A percentile compares a stretch with the other conserved stretches of the same genome.
phyloP scores from a whole-genome alignment of 2,888 invertebrate genomes.

The Choristoneura rosaceana region DNA sequence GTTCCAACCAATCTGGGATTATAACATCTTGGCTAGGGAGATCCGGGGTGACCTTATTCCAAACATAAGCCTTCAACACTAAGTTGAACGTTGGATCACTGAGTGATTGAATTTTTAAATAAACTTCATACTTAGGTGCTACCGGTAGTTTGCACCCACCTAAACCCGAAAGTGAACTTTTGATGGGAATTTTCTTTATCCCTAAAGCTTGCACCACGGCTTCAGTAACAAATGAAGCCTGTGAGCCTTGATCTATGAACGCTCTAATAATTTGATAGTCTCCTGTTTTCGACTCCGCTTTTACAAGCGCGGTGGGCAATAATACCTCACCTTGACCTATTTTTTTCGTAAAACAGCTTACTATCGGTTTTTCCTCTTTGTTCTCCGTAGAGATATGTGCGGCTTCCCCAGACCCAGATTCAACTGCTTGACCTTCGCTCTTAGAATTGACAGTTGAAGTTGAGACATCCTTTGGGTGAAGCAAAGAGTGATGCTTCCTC shows the following conservation, averaged over 20 bases:
- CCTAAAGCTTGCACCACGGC: constrained; percentile 45
- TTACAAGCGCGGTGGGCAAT: background rate
- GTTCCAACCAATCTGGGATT: background rate
- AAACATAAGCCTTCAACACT: constrained; percentile 9
- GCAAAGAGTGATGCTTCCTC: constrained; percentile 19
- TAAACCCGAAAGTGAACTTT: constrained; percentile 42
- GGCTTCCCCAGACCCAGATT: background rate
- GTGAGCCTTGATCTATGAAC: constrained; percentile 50
- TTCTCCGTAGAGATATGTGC: too few species aligned
- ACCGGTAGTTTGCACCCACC: too few species aligned
- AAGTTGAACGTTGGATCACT: constrained; percentile 3
- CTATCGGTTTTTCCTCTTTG: background rate
- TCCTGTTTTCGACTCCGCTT: constrained; percentile 6
- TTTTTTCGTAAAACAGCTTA: constrained; percentile 7
- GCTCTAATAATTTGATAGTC: constrained; percentile 41
- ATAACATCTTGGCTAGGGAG: background rate
- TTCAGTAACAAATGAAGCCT: constrained; percentile 51
- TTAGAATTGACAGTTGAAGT: background rate
- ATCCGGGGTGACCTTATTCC: constrained; percentile 3
- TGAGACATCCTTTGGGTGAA: constrained; percentile 15
- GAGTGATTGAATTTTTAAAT: constrained; percentile 5
- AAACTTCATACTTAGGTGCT: constrained; percentile 38
- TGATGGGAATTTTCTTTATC: constrained; percentile 44
- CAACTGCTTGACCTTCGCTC: constrained; percentile 1
- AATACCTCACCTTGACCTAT: background rate